These are phyloP conservation scores for Contarinia nasturtii DNA, from an alignment of 1,140 invertebrate genomes.

Conservation along the genomic window DNA sequence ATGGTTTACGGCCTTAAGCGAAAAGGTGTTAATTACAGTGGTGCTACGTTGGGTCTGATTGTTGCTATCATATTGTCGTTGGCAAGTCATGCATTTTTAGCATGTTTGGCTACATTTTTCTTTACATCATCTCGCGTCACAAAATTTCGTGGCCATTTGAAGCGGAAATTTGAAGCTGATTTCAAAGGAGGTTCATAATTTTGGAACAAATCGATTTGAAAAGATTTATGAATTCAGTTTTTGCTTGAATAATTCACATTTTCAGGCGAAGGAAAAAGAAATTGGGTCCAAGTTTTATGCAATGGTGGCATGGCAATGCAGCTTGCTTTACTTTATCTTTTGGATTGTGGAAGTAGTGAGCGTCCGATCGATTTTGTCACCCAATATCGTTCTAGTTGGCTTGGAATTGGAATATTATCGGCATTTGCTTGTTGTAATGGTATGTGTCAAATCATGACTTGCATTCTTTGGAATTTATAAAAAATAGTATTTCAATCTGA, in stretches of 20 bases:
- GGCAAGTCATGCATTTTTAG: constrained; percentile 57
- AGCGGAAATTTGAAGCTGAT: constrained; percentile 55
- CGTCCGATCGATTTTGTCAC: constrained; percentile 56
- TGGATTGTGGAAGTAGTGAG: constrained; percentile 64
- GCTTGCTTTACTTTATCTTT: constrained; percentile 56
- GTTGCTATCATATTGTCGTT: constrained; percentile 66
- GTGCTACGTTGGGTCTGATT: constrained; percentile 48
- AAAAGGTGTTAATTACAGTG: constrained; percentile 45
- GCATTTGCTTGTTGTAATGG: constrained; percentile 70
- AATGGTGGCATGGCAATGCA: constrained; percentile 73
- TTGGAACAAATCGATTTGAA: constrained; percentile 3
- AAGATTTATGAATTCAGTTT: not conserved
- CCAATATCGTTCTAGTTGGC: constrained; percentile 63
- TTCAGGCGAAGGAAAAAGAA: constrained; percentile 46
- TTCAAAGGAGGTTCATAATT: constrained; percentile 53
- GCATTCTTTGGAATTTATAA: no score
- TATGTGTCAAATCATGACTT: no score
- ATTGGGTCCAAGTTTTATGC: constrained; percentile 81
- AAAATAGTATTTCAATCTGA: no score
- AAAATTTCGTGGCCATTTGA: constrained; percentile 48
- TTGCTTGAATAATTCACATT: not conserved
- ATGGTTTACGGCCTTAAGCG: constrained; percentile 42
- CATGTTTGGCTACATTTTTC: constrained; percentile 59
- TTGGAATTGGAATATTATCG: constrained; percentile 52
- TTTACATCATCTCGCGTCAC: constrained; percentile 64